These are phyloP conservation scores for Morelia viridis DNA, from an alignment of 2,797 vertebrate genomes.

Conservation along the genomic window DNA sequence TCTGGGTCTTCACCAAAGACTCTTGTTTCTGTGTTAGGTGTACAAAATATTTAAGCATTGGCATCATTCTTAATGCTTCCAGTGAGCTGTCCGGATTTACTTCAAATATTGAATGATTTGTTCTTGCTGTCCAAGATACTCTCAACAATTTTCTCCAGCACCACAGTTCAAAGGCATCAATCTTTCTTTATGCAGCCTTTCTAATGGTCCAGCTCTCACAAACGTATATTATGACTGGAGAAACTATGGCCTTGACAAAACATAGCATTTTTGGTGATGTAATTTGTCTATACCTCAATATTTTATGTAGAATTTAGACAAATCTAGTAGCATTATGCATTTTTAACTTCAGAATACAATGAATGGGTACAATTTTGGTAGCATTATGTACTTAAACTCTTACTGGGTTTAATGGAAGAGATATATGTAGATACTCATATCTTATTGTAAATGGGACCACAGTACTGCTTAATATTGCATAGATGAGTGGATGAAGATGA, in stretches of 20 bases:
- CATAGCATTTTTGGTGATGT: not conserved
- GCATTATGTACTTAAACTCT: not conserved
- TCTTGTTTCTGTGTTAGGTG: not conserved
- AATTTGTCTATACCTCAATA: not conserved
- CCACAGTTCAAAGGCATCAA: not conserved
- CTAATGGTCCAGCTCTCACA: not conserved
- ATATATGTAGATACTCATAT: not conserved
- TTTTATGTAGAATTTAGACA: not conserved
- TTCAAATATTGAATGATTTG: not conserved
- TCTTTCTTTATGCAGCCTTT: not conserved
- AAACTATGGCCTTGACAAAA: not conserved
- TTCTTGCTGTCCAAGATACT: not conserved
- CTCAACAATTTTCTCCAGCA: not conserved
- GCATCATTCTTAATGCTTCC: not conserved
- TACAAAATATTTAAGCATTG: not conserved
- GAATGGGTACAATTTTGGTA: not conserved
- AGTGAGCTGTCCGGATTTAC: not conserved
- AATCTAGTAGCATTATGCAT: not conserved
- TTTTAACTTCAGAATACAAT: not conserved
- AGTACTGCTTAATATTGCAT: not conserved
- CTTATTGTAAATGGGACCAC: not conserved
- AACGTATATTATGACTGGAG: not conserved
- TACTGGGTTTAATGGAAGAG: not conserved
- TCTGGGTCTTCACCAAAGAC: not conserved
- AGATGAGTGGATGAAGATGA: not conserved